Evolutionary conservation across 2,797 vertebrate species (phyloP).

Genomic region (Semaprochilodus insignis): DNA sequence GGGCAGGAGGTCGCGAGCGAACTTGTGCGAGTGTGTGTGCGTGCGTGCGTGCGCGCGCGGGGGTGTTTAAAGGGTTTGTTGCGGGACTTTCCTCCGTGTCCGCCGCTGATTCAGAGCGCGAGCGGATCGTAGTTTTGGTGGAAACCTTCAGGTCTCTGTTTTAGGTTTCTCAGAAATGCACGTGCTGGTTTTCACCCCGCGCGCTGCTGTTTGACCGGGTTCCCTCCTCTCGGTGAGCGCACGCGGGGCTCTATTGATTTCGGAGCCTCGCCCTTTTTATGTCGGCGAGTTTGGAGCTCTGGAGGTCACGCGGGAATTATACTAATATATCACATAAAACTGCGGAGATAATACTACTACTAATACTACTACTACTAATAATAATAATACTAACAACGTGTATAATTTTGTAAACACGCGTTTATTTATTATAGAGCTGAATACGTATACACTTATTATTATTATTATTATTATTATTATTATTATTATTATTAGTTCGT

Average conservation of each 20-base stretch:
- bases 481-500: no score
- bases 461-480: no score
- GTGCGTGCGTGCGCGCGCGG: no score
- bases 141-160: background rate
- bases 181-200: constrained; percentile 3
- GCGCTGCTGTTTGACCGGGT: background rate
- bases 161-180: constrained; percentile 54
- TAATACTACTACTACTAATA: no score
- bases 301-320: background rate
- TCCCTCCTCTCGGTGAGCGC: no score
- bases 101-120: constrained; percentile 49
- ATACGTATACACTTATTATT: no score
- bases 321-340: no score
- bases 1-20: background rate
- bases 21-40: background rate
- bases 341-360: no score
- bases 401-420: no score
- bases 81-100: constrained; percentile 50
- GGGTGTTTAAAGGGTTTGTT: background rate
- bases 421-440: no score
- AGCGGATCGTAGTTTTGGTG: constrained; percentile 36
- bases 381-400: no score
- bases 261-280: background rate
- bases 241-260: background rate
- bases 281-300: background rate